Base-by-base conservation (phyloP, 2,888 invertebrate species). In the Electrophaes corylata region DNA sequence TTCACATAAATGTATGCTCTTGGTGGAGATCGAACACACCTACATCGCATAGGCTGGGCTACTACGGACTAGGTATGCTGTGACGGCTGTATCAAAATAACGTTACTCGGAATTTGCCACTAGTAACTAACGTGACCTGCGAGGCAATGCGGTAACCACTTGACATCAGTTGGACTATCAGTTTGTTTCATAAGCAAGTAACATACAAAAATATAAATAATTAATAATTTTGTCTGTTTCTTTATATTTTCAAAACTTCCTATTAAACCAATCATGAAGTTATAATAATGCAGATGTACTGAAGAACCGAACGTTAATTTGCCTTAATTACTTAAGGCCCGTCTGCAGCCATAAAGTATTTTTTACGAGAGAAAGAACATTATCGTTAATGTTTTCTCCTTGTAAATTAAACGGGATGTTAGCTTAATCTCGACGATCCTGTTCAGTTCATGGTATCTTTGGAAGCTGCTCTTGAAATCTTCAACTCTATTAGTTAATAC, bases 281-380 rank as follows among this genome's bases (percentile, higher is more conserved):
- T 44, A 14, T 83, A 88, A 86, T 76, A 68, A 76, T 79, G 78
- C 82, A 82, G 82, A 81, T 86, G 88, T 84, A 83, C 77, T 70
- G 74, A 83, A 84, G 74, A 76, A 78, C 77, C 71, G 66, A 72
- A 85, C 86, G 85, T 88, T 89, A 86, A 87, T 86, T 83, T 79
- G 70, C 75, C 77, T 87, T 89, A 89, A 88, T 87, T 86, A 81
- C 82, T 72, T 76, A 73, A 78, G 79, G 76, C 80, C 76, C 77
- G 77, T 75, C 71, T 74, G 72, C 64, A 65, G 69, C 80, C 77
- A 82, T 88, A 84, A 88, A 86, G 77, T 80, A 76, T 81, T 84
- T 85, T 88, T 87, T 87, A 88, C 78, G 83, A 74, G 73, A 74
- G 71, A 70, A 75, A 73, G 71, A 75, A 76, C 79, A 78, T 86